These are phyloP conservation scores for Notoglanidium macrostoma DNA, from an alignment of 2,797 vertebrate genomes.

Conservation along the genomic window DNA sequence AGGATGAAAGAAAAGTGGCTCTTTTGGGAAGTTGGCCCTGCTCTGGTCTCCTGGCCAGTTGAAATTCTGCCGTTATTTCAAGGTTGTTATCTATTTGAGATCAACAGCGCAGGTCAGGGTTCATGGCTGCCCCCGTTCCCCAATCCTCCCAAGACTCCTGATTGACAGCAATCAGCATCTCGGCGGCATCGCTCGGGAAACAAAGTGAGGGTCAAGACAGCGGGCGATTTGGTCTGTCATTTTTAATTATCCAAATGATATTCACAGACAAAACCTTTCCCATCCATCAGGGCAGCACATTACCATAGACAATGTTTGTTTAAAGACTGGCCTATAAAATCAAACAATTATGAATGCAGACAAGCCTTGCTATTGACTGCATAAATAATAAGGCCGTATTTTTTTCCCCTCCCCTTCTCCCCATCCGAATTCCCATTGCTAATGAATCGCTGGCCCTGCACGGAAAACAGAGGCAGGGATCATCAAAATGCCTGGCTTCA, in stretches of 20 bases:
- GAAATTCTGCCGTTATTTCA: conserved; percentile 94
- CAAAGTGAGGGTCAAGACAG: conserved; percentile 91
- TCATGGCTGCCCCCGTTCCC: conserved; percentile 87
- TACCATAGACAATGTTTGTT: conserved; percentile 98
- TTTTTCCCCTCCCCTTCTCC: conserved; percentile 54
- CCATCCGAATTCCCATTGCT: conserved; percentile 82
- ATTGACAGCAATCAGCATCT: conserved; percentile 99
- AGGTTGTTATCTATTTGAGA: conserved; percentile 94
- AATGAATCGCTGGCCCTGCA: conserved; percentile 89
- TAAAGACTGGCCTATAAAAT: conserved; percentile 95
- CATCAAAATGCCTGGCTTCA: conserved; percentile 84
- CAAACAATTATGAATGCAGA: conserved; percentile 99
- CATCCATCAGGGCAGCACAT: conserved; percentile 92
- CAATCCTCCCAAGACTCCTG: conserved; percentile 88
- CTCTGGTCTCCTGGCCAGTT: conserved; percentile 79
- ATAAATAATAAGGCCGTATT: conserved; percentile 87
- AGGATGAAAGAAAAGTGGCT: conserved; percentile 23
- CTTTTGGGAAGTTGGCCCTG: conserved; percentile 63
- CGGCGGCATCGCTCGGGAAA: conserved; percentile 87
- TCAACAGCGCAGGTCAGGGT: conserved; percentile 90
- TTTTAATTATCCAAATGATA: conserved; percentile 99
- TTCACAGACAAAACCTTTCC: conserved; percentile 94
- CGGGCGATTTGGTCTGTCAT: conserved; percentile 96
- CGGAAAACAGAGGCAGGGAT: conserved; percentile 84
- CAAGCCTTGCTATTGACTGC: conserved; percentile 91